Conservation (phyloP, 2,888 invertebrate species). For the Neria commutata region DNA sequence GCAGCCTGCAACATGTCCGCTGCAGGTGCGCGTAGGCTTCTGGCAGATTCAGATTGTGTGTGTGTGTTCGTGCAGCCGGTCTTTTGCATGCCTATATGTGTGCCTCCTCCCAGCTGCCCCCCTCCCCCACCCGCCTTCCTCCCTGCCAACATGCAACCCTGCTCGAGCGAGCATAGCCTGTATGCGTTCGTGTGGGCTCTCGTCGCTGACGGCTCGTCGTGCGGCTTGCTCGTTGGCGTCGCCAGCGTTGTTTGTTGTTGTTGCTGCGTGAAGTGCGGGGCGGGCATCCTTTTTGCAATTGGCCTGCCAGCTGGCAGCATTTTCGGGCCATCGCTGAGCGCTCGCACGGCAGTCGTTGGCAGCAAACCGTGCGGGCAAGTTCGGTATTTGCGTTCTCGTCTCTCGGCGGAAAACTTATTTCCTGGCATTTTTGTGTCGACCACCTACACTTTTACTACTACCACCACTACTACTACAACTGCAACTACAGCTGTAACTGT, state of each 20-base stretch:
- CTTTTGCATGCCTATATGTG: no score
- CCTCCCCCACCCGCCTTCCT: not conserved
- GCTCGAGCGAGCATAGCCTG: not conserved
- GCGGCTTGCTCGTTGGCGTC: not conserved
- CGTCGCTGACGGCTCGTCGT: not conserved
- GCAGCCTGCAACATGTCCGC: no score
- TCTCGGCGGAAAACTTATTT: conserved; percentile 13
- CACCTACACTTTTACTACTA: conserved; percentile 15
- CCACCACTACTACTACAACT: conserved; percentile 1
- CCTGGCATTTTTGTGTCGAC: conserved; percentile 13
- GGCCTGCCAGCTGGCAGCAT: not conserved
- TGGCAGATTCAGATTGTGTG: no score
- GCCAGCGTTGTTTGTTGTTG: not conserved
- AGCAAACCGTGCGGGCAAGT: conserved; percentile 29
- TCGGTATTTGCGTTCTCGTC: conserved; percentile 13
- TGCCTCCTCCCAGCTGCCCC: no score
- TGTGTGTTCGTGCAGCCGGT: no score
- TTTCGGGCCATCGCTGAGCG: conserved; percentile 2
- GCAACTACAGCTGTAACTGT: conserved; percentile 7
- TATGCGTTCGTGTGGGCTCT: not conserved
- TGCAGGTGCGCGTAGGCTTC: no score
- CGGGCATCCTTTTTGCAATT: conserved; percentile 3
- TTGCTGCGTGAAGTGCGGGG: not conserved
- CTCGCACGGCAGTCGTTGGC: conserved; percentile 23
- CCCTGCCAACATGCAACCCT: not conserved